Base-by-base conservation (phyloP, 2,888 invertebrate species). In the Blastobasis lacticolella region DNA sequence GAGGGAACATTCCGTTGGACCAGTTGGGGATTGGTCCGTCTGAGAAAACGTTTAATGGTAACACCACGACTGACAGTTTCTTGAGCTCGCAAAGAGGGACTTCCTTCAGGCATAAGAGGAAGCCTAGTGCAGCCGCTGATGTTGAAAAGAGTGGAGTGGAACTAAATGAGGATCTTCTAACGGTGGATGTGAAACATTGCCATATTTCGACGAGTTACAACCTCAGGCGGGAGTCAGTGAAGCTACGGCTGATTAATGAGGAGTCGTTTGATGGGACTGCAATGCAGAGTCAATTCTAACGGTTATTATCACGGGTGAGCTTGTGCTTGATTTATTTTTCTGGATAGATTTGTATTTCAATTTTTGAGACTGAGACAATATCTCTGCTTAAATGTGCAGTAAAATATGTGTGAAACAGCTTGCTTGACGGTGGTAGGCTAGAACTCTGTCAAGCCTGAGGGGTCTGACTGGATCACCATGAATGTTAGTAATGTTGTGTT, bases 11-110 rank as follows among this genome's bases (percentile, higher is more conserved):
- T 54, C 85, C 78, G 51, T 59, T 87, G 58, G 90, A 93, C 80
- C 85, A 88, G 58, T 63, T 87, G 49, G 88, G 83, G 5, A 89
- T 89, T 45, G 91, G 90, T 74, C 88, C 89, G 42, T 91, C 92
- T 6, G 94, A 94, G 72, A 90, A 93, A 64, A 92, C 93, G 7
- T 94, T 93, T 65, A 94, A 94, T 67, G 94, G 94, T 0, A 93
- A 92, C 63, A 93, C 92, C 62, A 93, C 93, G 57, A 94, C 94
- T 5, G 92, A 93, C 64, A 90, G 90, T 56, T 85, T 91, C 59
- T 75, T 92, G 60, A 90, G 90, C 55, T 85, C 90, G 45, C 78
- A 90, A 58, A 75, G 90, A 50, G 81, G 82, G 4, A 74, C 89
- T 6, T 90, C 91, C 7, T 84, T 90, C 54, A 81, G 81, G 52